phyloP scores from a whole-genome alignment of 2,888 invertebrate genomes.

The Tenthredo amoena region DNA sequence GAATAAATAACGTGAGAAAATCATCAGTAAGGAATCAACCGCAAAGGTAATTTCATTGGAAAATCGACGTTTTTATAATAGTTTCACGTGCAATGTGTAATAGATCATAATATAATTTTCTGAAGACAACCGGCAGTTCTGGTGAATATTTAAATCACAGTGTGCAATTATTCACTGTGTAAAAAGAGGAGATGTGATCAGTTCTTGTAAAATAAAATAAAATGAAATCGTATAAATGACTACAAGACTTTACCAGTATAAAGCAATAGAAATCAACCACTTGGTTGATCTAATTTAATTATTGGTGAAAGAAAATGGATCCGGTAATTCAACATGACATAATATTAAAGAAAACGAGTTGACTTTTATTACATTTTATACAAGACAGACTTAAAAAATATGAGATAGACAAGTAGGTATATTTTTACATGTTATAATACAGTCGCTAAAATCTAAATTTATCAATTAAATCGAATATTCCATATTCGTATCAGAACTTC shows the following conservation, averaged over 20 bases:
- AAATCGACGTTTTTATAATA: too few species aligned
- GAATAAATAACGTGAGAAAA: too few species aligned
- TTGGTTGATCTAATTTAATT: background rate
- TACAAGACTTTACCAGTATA: background rate
- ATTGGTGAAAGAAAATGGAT: background rate
- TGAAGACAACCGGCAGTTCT: too few species aligned
- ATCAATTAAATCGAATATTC: background rate
- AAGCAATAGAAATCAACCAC: too few species aligned
- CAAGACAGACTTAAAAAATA: background rate
- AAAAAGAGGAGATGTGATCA: background rate
- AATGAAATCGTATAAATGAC: background rate
- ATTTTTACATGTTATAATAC: background rate
- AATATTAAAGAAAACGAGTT: background rate
- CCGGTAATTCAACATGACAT: background rate
- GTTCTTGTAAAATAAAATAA: background rate
- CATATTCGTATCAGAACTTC: background rate
- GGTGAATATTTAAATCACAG: background rate
- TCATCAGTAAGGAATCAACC: too few species aligned
- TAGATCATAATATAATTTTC: too few species aligned
- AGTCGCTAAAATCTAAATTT: background rate
- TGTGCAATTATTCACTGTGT: background rate
- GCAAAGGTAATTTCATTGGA: too few species aligned
- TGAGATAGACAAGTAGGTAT: background rate
- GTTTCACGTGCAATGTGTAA: too few species aligned
- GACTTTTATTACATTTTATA: background rate